Base-by-base conservation (phyloP, 2,888 invertebrate species). In the Noctua comes region DNA sequence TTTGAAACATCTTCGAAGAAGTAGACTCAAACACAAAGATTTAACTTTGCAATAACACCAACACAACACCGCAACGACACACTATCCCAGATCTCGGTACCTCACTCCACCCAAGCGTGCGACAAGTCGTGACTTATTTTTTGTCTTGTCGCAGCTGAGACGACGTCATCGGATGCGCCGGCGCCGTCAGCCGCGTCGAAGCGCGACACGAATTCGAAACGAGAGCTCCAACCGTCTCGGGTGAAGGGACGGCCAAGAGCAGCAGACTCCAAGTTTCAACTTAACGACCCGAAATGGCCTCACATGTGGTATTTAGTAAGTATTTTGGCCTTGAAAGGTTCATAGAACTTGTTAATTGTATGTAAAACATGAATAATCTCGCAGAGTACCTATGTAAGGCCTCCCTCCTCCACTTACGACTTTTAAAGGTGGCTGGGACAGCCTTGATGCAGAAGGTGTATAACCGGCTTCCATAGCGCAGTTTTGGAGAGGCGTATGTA, bases 271-370 rank as follows among this genome's bases (percentile, higher is more conserved):
- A 95, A 95, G 90, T 96, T 97, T 88, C 96, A 97, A 85, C 97
- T 98, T 86, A 98, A 98, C 92, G 99, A 99, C 96, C 98, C 98
- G 54, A 98, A 98, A 95, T 99, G 99, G 99, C 97, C 98, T 57
- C 98, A 98, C 90, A 99, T 99, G 99, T 99, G 99, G 99, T 99
- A 99, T 97, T 97, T 99, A 98, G 99, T 99, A 97, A 98, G 99
- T 98, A 87, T 79, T 40, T 51, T 36, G 43, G 8, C 48, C 77
- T 83, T 83, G 57, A 36, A 48, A 66, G 4, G 66, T 77, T 79
- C 40, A 76, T 76, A 21, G 31, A 48, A n/a, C 54, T 66, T 66
- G 11, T 48, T 36, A 18, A 27, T 31, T 31, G 18, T 31, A 10
- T 40, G 36, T 24, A 18, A 21, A 16, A n/a, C 11, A n/a, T 7